Conservation (phyloP, 2,888 invertebrate genomes). For the Agapetus fuscipes region DNA sequence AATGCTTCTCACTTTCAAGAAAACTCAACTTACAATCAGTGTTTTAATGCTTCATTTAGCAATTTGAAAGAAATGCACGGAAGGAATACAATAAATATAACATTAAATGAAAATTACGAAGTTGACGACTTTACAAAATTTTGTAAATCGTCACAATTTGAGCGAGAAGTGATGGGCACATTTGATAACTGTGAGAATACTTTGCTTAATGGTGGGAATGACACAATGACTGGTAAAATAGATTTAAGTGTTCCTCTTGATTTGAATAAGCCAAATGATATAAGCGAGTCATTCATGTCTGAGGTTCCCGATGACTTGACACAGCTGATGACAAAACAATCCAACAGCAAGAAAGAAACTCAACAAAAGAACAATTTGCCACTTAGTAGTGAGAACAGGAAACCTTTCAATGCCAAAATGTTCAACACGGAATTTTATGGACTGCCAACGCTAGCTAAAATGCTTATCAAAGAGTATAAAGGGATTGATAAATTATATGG, state of each 20-base stretch:
- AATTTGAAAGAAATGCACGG: neutral
- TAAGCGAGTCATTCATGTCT: constrained; percentile 37
- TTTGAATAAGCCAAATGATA: constrained; percentile 30
- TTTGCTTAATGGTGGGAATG: constrained; percentile 29
- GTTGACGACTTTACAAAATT: constrained; percentile 24
- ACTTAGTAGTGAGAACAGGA: neutral
- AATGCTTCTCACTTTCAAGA: no score
- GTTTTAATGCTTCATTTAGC: neutral
- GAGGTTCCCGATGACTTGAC: constrained; percentile 25
- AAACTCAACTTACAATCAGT: no score
- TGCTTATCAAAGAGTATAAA: constrained; percentile 62
- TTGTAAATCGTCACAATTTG: constrained; percentile 27
- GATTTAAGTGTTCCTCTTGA: no score
- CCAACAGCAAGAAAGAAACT: no score
- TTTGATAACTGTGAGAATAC: constrained; percentile 46
- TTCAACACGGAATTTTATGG: constrained; percentile 55
- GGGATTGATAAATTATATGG: constrained; percentile 77
- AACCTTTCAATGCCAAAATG: neutral
- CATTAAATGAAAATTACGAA: constrained; percentile 21
- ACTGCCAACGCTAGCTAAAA: constrained; percentile 59
- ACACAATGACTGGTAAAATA: constrained; percentile 20
- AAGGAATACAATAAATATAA: neutral
- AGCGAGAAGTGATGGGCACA: constrained; percentile 31
- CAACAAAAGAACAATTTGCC: constrained; percentile 1
- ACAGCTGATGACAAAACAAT: neutral